Conservation (phyloP, 2,888 invertebrate species). For the Drosophila nr. perissopoda region DNA sequence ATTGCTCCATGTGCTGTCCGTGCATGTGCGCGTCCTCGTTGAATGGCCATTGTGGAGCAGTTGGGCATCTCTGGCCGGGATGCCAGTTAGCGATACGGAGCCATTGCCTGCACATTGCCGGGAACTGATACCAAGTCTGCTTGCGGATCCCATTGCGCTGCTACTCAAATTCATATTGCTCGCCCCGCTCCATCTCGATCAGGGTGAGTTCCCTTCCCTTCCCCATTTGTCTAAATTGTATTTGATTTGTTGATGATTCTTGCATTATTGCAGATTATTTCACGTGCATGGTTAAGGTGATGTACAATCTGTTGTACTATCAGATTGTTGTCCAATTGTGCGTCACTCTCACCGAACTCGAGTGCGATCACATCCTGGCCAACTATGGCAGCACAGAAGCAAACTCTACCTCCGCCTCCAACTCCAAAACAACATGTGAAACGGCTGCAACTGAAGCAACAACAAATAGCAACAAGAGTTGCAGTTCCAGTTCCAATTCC, state of each 20-base stretch:
- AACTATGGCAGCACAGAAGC: slow-evolving; percentile 65
- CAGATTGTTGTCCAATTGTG: slow-evolving; percentile 94
- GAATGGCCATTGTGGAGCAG: slow-evolving; percentile 87
- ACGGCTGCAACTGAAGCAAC: slow-evolving; percentile 5
- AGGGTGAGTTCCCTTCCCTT: slow-evolving; percentile 87
- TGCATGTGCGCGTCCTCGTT: slow-evolving; percentile 91
- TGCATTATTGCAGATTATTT: slow-evolving; percentile 90
- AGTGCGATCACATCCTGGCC: slow-evolving; percentile 86
- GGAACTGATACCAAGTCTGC: slow-evolving; percentile 90
- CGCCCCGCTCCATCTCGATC: slow-evolving; percentile 93
- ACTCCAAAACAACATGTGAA: slow-evolving; percentile 23
- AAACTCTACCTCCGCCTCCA: not conserved
- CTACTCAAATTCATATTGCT: slow-evolving; percentile 94
- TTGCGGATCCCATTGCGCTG: slow-evolving; percentile 94
- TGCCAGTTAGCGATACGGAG: slow-evolving; percentile 82
- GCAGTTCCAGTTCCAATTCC: slow-evolving; percentile 4
- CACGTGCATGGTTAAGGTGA: slow-evolving; percentile 93
- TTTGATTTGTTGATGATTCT: slow-evolving; percentile 55
- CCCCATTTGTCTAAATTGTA: not conserved
- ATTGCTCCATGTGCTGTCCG: slow-evolving; percentile 93
- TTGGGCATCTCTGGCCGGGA: slow-evolving; percentile 85
- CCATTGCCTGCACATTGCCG: slow-evolving; percentile 84
- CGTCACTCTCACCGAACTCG: slow-evolving; percentile 88
- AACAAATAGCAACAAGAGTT: not conserved
- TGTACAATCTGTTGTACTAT: slow-evolving; percentile 95